Evolutionary conservation across 2,888 invertebrate genomes (phyloP).

Genomic region (Ischnura elegans): DNA sequence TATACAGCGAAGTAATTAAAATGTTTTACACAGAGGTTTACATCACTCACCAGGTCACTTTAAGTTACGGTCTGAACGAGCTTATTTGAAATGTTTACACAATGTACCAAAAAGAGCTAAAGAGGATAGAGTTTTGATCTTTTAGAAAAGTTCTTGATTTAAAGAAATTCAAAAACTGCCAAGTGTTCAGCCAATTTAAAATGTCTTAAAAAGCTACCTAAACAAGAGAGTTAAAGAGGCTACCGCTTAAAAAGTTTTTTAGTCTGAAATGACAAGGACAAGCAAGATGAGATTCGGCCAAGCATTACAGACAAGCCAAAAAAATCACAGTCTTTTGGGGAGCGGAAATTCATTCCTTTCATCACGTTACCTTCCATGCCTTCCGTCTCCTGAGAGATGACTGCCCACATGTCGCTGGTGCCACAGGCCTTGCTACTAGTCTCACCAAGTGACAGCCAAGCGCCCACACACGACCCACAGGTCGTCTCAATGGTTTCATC

Average conservation of each 20-base stretch:
- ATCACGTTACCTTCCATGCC: not conserved
- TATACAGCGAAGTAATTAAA: no score
- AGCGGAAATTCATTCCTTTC: not conserved
- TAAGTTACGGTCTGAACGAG: no score
- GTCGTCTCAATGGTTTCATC: not conserved
- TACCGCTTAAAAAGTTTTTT: not conserved
- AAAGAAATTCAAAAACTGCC: no score
- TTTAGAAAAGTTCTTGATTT: no score
- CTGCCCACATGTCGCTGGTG: not conserved
- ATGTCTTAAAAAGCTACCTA: not conserved
- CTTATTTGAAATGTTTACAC: no score
- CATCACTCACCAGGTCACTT: no score
- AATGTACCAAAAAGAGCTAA: no score
- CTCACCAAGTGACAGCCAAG: not conserved
- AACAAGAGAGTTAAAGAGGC: not conserved
- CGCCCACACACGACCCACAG: not conserved
- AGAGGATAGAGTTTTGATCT: no score
- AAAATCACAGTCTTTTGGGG: not conserved
- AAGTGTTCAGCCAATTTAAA: not conserved
- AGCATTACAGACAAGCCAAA: not conserved
- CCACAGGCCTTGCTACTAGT: not conserved
- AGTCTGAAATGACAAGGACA: not conserved
- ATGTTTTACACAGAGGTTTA: no score
- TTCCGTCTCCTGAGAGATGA: not conserved
- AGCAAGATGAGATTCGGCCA: not conserved